Percentiles rank a stretch among this genome's conserved stretches.
phyloP scores from a whole-genome alignment of 1,140 invertebrate species.

The Brachionus koreanus region DNA sequence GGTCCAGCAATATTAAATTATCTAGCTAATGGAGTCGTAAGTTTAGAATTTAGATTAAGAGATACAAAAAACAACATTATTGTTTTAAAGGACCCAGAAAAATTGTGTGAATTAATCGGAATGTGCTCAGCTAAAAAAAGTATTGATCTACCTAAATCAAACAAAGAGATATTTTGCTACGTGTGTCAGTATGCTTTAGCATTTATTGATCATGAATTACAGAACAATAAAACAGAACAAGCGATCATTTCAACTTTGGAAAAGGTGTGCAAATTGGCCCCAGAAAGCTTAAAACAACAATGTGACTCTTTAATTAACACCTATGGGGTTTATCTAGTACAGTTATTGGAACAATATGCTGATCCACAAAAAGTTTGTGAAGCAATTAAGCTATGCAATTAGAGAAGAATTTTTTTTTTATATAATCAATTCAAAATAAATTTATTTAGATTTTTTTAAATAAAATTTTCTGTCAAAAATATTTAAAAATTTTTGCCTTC shows the following conservation, averaged over 20 bases:
- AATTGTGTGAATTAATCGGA: conserved; percentile 29
- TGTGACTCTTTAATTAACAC: conserved; percentile 7
- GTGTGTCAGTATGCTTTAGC: conserved; percentile 25
- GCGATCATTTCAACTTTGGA: conserved; percentile 14
- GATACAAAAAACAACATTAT: neutral
- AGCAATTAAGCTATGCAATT: conserved; percentile 18
- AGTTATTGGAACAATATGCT: neutral
- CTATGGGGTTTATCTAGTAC: conserved; percentile 28
- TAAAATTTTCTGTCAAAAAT: no score
- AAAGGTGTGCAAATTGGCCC: neutral
- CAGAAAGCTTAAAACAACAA: neutral
- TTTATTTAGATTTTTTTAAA: no score
- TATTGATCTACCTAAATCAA: neutral
- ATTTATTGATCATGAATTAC: conserved; percentile 17
- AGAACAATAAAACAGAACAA: conserved; percentile 28
- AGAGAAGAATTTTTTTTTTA: neutral
- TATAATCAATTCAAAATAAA: no score
- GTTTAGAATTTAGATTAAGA: neutral
- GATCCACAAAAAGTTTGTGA: conserved; percentile 28
- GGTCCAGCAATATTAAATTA: conserved; percentile 26
- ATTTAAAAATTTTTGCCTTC: no score
- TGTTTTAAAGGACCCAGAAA: conserved; percentile 21
- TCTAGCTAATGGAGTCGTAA: conserved; percentile 22
- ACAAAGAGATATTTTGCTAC: neutral
- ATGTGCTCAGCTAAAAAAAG: neutral